Conservation (phyloP, 2,797 vertebrate genomes). For the Anguilla megastoma region DNA sequence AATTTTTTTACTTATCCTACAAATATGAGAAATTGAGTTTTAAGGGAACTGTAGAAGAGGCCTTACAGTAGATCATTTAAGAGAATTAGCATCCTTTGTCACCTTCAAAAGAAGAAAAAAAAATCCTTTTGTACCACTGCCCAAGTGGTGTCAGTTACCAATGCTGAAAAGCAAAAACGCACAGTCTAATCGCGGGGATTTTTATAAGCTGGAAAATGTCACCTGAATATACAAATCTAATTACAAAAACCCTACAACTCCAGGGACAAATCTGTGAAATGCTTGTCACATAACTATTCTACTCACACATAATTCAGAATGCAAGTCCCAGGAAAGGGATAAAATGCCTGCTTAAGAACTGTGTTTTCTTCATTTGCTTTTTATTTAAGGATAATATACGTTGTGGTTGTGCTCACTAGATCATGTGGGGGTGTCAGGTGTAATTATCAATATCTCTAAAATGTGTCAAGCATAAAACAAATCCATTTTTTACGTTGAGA, state of each 20-base stretch:
- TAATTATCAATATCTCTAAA: slow-evolving; percentile 13
- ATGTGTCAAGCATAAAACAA: background rate
- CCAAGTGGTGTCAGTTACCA: background rate
- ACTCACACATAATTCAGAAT: background rate
- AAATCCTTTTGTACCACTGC: background rate
- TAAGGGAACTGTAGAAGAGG: background rate
- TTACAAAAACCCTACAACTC: background rate
- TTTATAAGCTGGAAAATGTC: background rate
- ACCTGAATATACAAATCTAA: background rate
- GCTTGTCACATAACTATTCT: background rate
- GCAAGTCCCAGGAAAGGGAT: background rate
- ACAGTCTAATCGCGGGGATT: background rate
- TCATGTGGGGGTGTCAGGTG: background rate
- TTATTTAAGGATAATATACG: background rate
- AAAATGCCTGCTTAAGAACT: background rate
- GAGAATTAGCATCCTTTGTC: background rate
- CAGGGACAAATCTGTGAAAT: background rate
- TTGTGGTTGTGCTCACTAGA: background rate
- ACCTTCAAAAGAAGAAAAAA: background rate
- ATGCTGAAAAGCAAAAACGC: background rate
- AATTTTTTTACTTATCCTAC: background rate
- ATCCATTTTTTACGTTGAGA: slow-evolving; percentile 8
- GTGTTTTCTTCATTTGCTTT: background rate
- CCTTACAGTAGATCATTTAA: background rate
- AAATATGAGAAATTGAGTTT: background rate